Evolutionary conservation across 1,140 invertebrate species (phyloP).

Genomic region (Pachypsylla venusta): DNA sequence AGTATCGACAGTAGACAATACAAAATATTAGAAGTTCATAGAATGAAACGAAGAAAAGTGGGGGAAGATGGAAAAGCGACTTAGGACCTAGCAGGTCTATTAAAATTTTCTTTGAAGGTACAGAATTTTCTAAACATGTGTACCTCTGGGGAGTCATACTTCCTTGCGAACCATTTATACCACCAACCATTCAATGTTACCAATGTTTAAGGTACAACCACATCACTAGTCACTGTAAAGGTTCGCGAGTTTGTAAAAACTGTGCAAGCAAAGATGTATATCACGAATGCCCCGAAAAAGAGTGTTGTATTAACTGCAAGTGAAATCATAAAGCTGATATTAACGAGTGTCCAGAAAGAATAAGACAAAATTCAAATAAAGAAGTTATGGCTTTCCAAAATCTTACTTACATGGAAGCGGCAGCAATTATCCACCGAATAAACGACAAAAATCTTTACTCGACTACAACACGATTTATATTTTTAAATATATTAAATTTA

Average conservation of each 20-base stretch:
- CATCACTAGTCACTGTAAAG: neutral
- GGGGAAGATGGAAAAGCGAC: neutral
- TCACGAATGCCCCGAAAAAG: neutral
- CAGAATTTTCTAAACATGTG: neutral
- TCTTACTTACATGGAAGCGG: neutral
- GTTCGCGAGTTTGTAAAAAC: neutral
- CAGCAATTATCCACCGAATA: neutral
- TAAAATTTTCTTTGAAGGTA: neutral
- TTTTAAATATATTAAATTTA: too few species aligned
- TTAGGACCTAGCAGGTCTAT: neutral
- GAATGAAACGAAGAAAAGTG: neutral
- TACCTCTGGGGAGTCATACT: neutral
- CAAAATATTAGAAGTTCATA: neutral
- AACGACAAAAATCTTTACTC: neutral
- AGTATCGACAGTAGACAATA: neutral
- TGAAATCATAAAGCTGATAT: neutral
- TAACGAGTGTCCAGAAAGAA: neutral
- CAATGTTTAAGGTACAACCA: neutral
- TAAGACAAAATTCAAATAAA: neutral
- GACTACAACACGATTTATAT: too few species aligned
- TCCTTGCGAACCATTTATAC: neutral
- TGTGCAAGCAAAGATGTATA: neutral
- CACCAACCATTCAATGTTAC: neutral
- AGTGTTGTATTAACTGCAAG: neutral
- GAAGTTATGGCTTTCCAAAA: neutral